phyloP scores from a whole-genome alignment of 1,140 invertebrate genomes.

The Magallana gigas region DNA sequence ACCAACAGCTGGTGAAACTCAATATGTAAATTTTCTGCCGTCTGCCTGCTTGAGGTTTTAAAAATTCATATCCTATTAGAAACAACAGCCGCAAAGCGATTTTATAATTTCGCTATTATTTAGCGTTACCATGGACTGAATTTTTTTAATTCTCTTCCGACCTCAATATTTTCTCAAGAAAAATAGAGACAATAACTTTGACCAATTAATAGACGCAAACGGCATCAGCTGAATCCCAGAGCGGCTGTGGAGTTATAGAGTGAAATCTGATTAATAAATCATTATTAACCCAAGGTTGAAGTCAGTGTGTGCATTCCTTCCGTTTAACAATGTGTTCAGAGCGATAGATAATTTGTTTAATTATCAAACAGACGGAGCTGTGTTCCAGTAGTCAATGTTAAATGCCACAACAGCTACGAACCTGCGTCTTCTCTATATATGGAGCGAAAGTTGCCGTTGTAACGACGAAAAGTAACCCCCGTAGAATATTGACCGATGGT shows the following conservation, averaged over 20 bases:
- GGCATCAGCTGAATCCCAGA: background rate
- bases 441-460: too few relatives aligned
- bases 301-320: background rate
- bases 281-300: background rate
- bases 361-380: background rate
- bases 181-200: too few relatives aligned
- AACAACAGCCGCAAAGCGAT: background rate
- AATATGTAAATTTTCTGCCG: conserved; percentile 25
- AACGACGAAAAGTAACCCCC: too few relatives aligned
- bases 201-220: too few relatives aligned
- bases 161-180: too few relatives aligned
- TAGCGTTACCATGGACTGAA: too few relatives aligned
- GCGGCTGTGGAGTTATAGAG: background rate
- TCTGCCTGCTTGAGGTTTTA: conserved; percentile 7
- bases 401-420: too few relatives aligned
- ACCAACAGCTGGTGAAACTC: background rate
- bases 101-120: background rate
- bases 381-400: too few relatives aligned
- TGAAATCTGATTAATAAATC: background rate
- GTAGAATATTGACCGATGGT: too few relatives aligned
- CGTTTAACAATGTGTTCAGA: background rate
- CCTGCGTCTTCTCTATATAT: too few relatives aligned
- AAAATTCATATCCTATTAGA: background rate
- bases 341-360: background rate
- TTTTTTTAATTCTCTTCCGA: too few relatives aligned